A percentile compares a stretch with the other conserved stretches of the same genome.
phyloP scores from a whole-genome alignment of 2,113 vertebrate genomes.

The Leiothrix lutea region DNA sequence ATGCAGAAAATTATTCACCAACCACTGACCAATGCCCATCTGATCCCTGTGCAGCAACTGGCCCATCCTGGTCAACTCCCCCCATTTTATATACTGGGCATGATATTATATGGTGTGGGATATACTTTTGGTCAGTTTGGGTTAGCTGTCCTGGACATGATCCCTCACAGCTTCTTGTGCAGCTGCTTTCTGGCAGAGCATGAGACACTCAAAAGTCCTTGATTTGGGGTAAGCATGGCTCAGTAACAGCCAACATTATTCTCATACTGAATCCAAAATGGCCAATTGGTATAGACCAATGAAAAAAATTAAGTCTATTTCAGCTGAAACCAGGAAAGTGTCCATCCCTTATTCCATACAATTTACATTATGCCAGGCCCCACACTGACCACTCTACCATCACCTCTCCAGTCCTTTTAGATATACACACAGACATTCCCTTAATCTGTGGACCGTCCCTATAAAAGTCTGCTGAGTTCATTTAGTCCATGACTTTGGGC shows the following conservation, averaged over 20 bases:
- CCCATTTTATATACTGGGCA: neutral
- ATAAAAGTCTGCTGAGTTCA: neutral
- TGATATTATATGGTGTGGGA: neutral
- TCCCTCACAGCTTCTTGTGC: neutral
- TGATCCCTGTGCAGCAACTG: fast-evolving
- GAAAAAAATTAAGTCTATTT: neutral
- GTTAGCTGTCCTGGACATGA: neutral
- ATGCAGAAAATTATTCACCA: neutral
- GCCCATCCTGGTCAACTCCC: neutral
- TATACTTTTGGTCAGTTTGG: neutral
- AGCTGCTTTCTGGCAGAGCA: neutral
- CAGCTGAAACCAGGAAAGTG: neutral
- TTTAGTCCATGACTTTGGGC: neutral
- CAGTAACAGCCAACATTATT: neutral
- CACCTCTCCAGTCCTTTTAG: neutral
- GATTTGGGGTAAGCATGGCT: neutral
- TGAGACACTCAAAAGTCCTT: neutral
- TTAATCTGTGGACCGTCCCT: neutral
- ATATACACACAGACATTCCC: neutral
- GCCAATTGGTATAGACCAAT: neutral
- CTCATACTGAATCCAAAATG: neutral
- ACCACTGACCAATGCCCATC: neutral
- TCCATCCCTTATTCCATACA: too few relatives aligned
- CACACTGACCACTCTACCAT: too few relatives aligned
- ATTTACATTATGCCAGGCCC: neutral